These are phyloP conservation scores for Lordiphosa fenestrarum DNA, from an alignment of 2,888 invertebrate species.

Conservation along the genomic window DNA sequence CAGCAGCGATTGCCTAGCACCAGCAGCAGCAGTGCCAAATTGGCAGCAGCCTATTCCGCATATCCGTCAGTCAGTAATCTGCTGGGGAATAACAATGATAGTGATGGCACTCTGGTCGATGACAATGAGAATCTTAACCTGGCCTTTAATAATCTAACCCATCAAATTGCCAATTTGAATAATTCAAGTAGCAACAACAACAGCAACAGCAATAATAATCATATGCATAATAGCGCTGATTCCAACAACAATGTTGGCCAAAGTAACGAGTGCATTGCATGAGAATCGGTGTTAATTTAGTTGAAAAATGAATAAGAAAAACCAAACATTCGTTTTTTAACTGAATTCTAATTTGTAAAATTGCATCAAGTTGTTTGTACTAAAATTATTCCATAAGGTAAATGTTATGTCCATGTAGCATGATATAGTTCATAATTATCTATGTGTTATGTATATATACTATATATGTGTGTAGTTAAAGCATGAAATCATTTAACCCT, in stretches of 20 bases:
- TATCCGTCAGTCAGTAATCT: slow-evolving; percentile 62
- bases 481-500: slow-evolving; percentile 38
- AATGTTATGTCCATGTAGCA: slow-evolving; percentile 14
- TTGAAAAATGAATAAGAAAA: slow-evolving; percentile 24
- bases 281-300: slow-evolving; percentile 66
- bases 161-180: slow-evolving; percentile 61
- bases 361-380: slow-evolving; percentile 32
- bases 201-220: slow-evolving; percentile 28
- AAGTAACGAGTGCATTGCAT: slow-evolving; percentile 76
- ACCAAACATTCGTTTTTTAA: slow-evolving; percentile 20
- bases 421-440: slow-evolving; percentile 17
- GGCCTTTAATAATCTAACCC: slow-evolving; percentile 54
- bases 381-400: slow-evolving; percentile 33
- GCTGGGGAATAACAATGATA: slow-evolving; percentile 61
- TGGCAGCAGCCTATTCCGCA: slow-evolving; percentile 34
- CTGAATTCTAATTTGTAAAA: slow-evolving; percentile 31
- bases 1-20: slow-evolving; percentile 55
- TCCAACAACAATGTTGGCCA: slow-evolving; percentile 68
- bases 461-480: slow-evolving; percentile 33
- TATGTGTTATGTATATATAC: slow-evolving; percentile 28
- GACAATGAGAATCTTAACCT: slow-evolving; percentile 49
- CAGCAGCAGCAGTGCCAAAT: slow-evolving; percentile 35
- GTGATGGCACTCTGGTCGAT: slow-evolving; percentile 69
- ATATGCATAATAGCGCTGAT: slow-evolving; percentile 47
- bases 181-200: slow-evolving; percentile 44